Evolutionary conservation across 64 coral and sea anemone genomes (phyloP).

Genomic region (Trachythela sp.): DNA sequence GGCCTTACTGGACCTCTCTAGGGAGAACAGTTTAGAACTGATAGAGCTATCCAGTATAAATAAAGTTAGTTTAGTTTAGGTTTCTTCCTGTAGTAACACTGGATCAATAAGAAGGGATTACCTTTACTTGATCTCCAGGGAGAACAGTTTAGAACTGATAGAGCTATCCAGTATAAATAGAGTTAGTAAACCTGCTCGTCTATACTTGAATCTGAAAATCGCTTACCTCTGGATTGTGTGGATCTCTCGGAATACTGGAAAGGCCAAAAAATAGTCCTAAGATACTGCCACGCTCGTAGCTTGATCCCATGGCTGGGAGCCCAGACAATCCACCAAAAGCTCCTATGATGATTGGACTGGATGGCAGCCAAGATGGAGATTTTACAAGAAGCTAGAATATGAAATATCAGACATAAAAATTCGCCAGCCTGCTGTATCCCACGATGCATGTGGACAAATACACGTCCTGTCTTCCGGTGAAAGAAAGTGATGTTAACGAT

Average conservation of each 20-base stretch:
- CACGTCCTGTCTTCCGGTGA: too few species aligned
- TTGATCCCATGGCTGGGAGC: background rate
- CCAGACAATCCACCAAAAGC: background rate
- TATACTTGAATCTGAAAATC: background rate
- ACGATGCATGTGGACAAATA: too few species aligned
- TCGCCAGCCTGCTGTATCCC: background rate
- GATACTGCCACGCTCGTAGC: background rate
- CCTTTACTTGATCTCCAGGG: too few species aligned
- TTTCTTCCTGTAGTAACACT: too few species aligned
- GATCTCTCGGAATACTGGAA: background rate
- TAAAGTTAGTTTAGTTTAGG: too few species aligned
- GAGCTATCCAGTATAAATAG: background rate
- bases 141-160: background rate
- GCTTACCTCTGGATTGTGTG: background rate
- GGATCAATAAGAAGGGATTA: too few species aligned
- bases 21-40: too few species aligned
- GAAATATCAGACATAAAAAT: background rate
- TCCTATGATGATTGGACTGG: background rate
- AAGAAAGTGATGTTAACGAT: background rate
- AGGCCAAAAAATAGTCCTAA: background rate
- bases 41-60: too few species aligned
- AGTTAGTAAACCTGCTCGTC: background rate
- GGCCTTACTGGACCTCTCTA: too few species aligned
- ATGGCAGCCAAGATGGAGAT: conserved; percentile 44
- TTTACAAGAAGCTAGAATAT: conserved; percentile 40